Conservation (phyloP, 2,113 vertebrate genomes). For the Gobiocypris rarus region DNA sequence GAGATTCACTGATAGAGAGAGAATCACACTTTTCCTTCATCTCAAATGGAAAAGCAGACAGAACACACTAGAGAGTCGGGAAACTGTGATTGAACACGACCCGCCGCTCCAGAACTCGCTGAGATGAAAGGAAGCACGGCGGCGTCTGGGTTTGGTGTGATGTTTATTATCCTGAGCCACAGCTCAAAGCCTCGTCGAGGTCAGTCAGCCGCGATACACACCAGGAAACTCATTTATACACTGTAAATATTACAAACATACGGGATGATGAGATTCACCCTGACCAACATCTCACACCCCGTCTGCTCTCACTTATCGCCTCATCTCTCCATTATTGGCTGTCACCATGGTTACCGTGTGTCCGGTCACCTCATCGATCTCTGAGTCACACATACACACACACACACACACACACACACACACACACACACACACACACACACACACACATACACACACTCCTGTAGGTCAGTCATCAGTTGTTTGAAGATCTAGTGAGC, state of each 20-base stretch:
- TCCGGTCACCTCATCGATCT: slow-evolving; percentile 47
- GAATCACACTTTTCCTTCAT: background rate
- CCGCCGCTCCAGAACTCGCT: background rate
- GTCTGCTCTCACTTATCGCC: slow-evolving; percentile 40
- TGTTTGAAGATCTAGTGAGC: background rate
- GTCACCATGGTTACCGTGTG: slow-evolving; percentile 41
- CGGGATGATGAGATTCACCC: background rate
- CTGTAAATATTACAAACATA: background rate
- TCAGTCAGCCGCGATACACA: background rate
- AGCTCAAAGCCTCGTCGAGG: background rate
- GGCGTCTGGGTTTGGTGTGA: background rate
- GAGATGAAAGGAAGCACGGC: background rate
- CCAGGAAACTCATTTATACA: background rate
- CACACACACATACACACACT: background rate
- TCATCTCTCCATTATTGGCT: slow-evolving; percentile 51
- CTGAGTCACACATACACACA: background rate
- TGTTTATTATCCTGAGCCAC: background rate
- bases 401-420: background rate
- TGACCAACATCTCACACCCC: background rate
- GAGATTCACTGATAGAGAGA: no score
- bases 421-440: background rate
- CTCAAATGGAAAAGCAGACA: background rate
- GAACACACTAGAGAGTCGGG: background rate
- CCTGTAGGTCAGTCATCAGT: background rate
- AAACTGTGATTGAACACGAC: background rate